phyloP scores from a whole-genome alignment of 2,888 invertebrate genomes.

The Heterodera filipjevi region DNA sequence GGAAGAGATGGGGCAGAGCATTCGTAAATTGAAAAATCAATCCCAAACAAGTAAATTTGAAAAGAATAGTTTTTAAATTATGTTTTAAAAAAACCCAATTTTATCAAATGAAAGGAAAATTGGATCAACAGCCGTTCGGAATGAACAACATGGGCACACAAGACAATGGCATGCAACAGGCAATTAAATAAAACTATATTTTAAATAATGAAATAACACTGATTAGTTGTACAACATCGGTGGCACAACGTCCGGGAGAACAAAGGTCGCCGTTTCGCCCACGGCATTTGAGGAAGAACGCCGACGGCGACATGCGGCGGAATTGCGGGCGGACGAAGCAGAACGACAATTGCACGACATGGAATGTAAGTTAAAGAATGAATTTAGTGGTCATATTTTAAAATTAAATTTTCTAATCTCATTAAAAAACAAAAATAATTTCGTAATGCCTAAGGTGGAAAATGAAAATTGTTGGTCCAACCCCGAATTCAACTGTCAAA shows the following conservation, averaged over 20 bases:
- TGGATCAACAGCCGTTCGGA: neutral
- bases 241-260: neutral
- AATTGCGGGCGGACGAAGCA: constrained; percentile 3
- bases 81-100: too few relatives aligned
- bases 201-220: neutral
- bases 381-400: too few relatives aligned
- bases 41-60: too few relatives aligned
- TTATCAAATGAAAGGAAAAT: too few relatives aligned
- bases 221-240: neutral
- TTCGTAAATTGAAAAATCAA: too few relatives aligned
- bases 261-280: neutral
- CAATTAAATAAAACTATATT: neutral
- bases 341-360: neutral
- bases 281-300: neutral
- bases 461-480: too few relatives aligned
- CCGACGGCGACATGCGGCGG: neutral
- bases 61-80: too few relatives aligned
- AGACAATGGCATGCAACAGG: neutral
- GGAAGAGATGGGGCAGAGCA: too few relatives aligned
- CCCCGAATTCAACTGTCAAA: too few relatives aligned
- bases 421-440: too few relatives aligned
- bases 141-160: neutral
- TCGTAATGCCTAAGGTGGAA: too few relatives aligned
- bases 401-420: too few relatives aligned
- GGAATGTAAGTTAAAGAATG: constrained; percentile 37